Evolutionary conservation across 2,888 invertebrate species (phyloP).

Genomic region (Scotopteryx bipunctaria): DNA sequence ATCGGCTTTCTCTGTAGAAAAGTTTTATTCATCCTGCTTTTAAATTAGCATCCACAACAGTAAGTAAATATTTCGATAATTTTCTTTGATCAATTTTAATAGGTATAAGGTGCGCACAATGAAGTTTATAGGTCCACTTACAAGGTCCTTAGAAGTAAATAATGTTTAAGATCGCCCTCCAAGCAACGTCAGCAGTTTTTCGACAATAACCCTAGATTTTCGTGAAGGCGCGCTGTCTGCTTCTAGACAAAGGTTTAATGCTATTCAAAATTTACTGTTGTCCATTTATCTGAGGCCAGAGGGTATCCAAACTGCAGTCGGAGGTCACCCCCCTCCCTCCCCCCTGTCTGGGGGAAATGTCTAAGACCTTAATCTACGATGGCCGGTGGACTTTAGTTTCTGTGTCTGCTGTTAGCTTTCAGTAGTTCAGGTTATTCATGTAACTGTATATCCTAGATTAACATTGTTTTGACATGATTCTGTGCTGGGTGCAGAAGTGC

Average conservation of each 20-base stretch:
- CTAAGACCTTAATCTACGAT: constrained; percentile 38
- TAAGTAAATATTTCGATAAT: too few species aligned
- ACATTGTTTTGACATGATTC: too few species aligned
- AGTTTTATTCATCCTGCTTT: too few species aligned
- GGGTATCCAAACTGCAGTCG: constrained; percentile 38
- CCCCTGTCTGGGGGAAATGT: constrained; percentile 23
- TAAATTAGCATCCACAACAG: too few species aligned
- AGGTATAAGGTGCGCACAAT: too few species aligned
- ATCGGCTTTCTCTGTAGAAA: too few species aligned
- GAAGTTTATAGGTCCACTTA: too few species aligned
- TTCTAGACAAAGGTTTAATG: constrained; percentile 32
- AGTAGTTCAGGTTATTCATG: constrained; percentile 7
- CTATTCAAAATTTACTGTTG: constrained; percentile 42
- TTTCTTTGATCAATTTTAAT: too few species aligned
- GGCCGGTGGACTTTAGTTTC: constrained; percentile 18
- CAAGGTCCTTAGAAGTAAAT: background rate
- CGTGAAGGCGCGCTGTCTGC: background rate
- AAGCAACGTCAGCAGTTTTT: background rate
- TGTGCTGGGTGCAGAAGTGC: too few species aligned
- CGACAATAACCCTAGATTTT: constrained; percentile 18
- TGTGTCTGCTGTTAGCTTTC: constrained; percentile 14
- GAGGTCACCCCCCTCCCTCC: constrained; percentile 18
- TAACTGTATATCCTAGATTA: background rate
- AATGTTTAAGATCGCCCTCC: background rate
- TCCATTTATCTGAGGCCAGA: constrained; percentile 40